A percentile compares a stretch with the other conserved stretches of the same genome.
Conservation (phyloP, 2,113 vertebrate genomes). For the Anthoscopus minutus region DNA sequence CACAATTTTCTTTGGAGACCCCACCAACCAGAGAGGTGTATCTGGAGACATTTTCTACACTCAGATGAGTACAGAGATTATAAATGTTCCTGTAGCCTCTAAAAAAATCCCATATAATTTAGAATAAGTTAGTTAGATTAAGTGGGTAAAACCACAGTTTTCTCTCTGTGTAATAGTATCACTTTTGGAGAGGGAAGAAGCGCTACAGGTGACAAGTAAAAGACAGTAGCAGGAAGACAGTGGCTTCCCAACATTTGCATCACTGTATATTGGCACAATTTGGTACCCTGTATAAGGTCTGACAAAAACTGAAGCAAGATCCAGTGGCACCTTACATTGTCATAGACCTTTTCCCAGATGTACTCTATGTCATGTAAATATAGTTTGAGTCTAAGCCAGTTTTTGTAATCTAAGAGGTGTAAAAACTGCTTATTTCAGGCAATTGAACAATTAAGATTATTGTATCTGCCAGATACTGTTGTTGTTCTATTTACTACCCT, state of each 20-base stretch:
- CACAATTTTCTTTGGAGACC: background rate
- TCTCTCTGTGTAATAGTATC: background rate
- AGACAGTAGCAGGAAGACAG: background rate
- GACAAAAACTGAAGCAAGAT: background rate
- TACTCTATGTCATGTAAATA: background rate
- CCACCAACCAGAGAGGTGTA: background rate
- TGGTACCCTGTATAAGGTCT: background rate
- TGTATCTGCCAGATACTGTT: background rate
- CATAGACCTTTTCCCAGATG: background rate
- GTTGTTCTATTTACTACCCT: background rate
- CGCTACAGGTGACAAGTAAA: background rate
- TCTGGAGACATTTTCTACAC: background rate
- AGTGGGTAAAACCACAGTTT: background rate
- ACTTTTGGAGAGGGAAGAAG: background rate
- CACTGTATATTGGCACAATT: background rate
- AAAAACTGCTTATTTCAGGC: background rate
- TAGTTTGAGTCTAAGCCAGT: background rate
- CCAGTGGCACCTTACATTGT: background rate
- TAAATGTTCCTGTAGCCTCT: background rate
- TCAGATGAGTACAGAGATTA: background rate
- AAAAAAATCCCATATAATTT: background rate
- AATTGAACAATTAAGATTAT: background rate
- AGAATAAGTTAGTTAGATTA: background rate
- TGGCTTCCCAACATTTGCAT: background rate
- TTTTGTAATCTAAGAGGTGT: background rate